phyloP scores from a whole-genome alignment of 2,888 invertebrate species.

The Meliscaeva auricollis region DNA sequence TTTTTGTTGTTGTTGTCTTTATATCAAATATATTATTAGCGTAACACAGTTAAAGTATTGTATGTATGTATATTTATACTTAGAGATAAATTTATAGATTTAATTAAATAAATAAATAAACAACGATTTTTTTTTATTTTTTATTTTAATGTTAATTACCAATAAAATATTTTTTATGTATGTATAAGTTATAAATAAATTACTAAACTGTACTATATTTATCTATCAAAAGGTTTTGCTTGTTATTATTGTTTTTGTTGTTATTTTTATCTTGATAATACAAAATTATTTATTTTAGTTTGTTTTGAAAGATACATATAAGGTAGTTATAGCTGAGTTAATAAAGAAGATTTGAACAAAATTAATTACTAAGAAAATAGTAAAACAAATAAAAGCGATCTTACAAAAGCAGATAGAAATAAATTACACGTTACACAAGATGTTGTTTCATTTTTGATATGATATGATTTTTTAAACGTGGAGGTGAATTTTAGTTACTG shows the following conservation, averaged over 20 bases:
- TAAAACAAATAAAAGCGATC: constrained; percentile 33
- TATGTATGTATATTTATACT: constrained; percentile 47
- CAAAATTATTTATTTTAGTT: constrained; percentile 10
- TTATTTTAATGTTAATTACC: constrained; percentile 44
- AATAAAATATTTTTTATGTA: constrained; percentile 51
- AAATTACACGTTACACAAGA: constrained; percentile 43
- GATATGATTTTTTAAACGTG: constrained; percentile 54
- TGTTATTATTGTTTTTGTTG: not conserved
- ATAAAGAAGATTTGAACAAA: not conserved
- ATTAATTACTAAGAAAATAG: not conserved
- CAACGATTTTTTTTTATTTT: constrained; percentile 55
- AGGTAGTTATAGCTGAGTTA: not conserved
- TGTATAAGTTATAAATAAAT: constrained; percentile 40
- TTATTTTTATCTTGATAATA: constrained; percentile 6
- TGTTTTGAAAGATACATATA: not conserved
- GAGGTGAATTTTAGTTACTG: not conserved
- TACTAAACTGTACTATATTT: constrained; percentile 65
- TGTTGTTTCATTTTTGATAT: constrained; percentile 45
- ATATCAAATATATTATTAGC: constrained; percentile 75
- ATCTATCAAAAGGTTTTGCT: constrained; percentile 67
- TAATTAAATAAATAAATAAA: constrained; percentile 73
- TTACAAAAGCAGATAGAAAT: constrained; percentile 16
- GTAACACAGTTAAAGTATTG: constrained; percentile 73
- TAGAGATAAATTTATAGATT: constrained; percentile 65
- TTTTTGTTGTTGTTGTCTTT: constrained; percentile 46